Evolutionary conservation across 2,113 vertebrate genomes (phyloP).

Genomic region (Crotalus helleri): DNA sequence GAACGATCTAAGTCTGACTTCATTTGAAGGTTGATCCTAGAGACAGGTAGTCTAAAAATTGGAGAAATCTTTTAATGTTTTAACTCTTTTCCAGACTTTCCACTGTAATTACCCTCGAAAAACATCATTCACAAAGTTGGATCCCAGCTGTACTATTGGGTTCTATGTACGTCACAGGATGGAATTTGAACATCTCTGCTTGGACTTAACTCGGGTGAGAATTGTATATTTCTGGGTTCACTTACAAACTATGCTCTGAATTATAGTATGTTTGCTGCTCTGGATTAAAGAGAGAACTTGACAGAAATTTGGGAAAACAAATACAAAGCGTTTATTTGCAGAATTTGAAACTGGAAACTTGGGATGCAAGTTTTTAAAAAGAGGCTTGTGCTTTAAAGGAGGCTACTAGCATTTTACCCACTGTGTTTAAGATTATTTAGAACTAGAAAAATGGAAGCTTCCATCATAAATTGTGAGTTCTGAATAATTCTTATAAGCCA

Average conservation of each 20-base stretch:
- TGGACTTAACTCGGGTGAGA: slow-evolving; percentile 75
- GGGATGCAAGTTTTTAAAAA: neutral
- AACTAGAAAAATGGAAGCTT: neutral
- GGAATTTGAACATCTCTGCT: slow-evolving; percentile 84
- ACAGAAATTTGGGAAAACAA: neutral
- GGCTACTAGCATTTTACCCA: neutral
- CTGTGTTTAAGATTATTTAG: neutral
- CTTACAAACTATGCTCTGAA: neutral
- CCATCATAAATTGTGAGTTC: neutral
- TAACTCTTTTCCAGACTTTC: slow-evolving; percentile 73
- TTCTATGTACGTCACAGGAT: slow-evolving; percentile 82
- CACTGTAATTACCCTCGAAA: slow-evolving; percentile 89
- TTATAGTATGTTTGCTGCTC: neutral
- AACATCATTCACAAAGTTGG: slow-evolving; percentile 87
- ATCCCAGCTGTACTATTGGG: slow-evolving; percentile 90
- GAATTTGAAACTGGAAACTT: neutral
- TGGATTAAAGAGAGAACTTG: neutral
- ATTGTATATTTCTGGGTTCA: neutral
- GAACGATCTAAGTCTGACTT: neutral
- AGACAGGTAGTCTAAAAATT: neutral
- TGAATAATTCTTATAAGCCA: neutral
- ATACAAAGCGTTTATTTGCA: neutral
- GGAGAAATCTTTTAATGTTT: neutral
- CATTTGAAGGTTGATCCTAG: neutral
- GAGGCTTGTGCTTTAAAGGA: neutral